These are phyloP conservation scores for Punctoribates punctum DNA, from an alignment of 2,888 invertebrate species.

Conservation along the genomic window DNA sequence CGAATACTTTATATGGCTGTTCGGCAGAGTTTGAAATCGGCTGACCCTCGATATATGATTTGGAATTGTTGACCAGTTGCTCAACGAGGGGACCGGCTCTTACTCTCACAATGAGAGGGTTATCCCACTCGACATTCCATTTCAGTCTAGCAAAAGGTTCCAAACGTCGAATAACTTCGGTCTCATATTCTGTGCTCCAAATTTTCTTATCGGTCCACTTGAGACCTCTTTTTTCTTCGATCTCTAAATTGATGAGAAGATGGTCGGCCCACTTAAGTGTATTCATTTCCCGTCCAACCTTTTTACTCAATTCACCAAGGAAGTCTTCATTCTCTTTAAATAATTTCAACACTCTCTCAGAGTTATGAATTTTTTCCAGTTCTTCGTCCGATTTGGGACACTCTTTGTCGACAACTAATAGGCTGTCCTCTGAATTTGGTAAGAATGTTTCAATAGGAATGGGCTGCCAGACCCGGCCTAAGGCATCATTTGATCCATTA, in stretches of 20 bases:
- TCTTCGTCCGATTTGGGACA: constrained; percentile 32
- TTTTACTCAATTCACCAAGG: constrained; percentile 1
- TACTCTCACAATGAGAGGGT: neutral
- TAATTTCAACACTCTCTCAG: neutral
- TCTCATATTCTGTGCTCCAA: constrained; percentile 27
- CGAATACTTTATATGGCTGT: constrained; percentile 1
- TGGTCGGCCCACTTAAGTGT: neutral
- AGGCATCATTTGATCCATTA: neutral
- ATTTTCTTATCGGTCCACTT: constrained; percentile 30
- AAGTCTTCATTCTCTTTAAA: constrained; percentile 16
- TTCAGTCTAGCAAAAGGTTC: neutral
- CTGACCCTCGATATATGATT: neutral
- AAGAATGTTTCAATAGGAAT: constrained; percentile 1
- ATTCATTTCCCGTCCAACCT: neutral
- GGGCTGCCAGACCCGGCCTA: constrained; percentile 38
- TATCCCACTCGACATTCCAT: constrained; percentile 31
- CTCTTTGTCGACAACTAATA: neutral
- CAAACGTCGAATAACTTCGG: neutral
- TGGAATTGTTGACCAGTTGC: constrained; percentile 5
- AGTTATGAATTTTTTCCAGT: neutral
- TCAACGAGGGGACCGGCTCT: constrained; percentile 16
- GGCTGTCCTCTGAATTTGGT: constrained; percentile 20
- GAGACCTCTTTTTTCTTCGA: constrained; percentile 25
- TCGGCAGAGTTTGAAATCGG: neutral
- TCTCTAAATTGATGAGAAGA: constrained; percentile 1